Percentiles rank a stretch among this genome's conserved stretches.
Evolutionary conservation across 2,113 vertebrate genomes (phyloP).

Genomic region (Platichthys flesus): DNA sequence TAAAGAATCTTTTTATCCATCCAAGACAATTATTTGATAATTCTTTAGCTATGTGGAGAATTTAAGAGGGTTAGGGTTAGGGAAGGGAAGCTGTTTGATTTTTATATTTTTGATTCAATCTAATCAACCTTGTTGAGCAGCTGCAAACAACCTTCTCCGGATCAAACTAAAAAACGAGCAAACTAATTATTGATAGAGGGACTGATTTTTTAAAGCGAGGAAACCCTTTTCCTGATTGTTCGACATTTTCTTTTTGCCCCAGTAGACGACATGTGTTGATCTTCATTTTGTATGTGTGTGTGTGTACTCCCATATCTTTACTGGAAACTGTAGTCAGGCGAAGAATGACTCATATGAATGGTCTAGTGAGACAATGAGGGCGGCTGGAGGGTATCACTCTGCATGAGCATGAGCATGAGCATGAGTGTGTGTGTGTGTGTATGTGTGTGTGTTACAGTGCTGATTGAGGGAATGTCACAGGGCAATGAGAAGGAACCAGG

Average conservation of each 20-base stretch:
- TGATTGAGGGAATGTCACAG: slow-evolving; percentile 75
- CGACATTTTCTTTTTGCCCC: slow-evolving; percentile 13
- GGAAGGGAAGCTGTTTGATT: too few relatives aligned
- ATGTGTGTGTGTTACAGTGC: slow-evolving; percentile 43
- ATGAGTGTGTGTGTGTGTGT: slow-evolving; percentile 35
- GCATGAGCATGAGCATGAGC: background rate
- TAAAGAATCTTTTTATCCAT: too few relatives aligned
- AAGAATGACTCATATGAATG: slow-evolving; percentile 70
- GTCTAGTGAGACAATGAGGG: slow-evolving; percentile 68
- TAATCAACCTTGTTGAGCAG: too few relatives aligned
- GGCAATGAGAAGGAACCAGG: slow-evolving; percentile 74
- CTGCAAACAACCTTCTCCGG: too few relatives aligned
- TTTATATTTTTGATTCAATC: too few relatives aligned
- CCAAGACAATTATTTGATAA: too few relatives aligned
- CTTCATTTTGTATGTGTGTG: slow-evolving; percentile 11
- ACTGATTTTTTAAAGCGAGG: background rate
- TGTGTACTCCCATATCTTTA: slow-evolving; percentile 41
- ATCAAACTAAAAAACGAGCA: too few relatives aligned
- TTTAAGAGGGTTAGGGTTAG: too few relatives aligned
- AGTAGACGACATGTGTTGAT: slow-evolving; percentile 33
- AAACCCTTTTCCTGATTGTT: slow-evolving; percentile 4
- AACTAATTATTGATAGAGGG: background rate
- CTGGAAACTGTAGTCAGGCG: slow-evolving; percentile 61
- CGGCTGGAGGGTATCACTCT: slow-evolving; percentile 50
- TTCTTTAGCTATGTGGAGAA: too few relatives aligned